Conservation (phyloP, 2,888 invertebrate species). For the Lathronympha strigana region DNA sequence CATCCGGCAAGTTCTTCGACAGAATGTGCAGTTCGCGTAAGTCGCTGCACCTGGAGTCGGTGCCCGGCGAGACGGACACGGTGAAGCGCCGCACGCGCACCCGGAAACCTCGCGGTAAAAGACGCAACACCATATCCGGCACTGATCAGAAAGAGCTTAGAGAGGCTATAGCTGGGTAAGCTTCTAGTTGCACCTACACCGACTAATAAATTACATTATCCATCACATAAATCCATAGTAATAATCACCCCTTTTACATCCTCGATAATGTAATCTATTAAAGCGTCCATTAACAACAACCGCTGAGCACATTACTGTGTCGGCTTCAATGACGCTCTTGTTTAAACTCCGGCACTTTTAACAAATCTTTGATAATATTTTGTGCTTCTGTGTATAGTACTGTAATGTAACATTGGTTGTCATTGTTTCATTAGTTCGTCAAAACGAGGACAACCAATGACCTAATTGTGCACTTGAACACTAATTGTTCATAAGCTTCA, state of each 20-base stretch:
- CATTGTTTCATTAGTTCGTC: slow-evolving; percentile 63
- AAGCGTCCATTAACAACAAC: slow-evolving; percentile 69
- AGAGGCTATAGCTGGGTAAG: slow-evolving; percentile 93
- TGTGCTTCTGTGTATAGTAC: slow-evolving; percentile 82
- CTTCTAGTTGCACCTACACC: slow-evolving; percentile 80
- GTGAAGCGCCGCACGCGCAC: slow-evolving; percentile 89
- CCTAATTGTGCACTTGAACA: slow-evolving; percentile 78
- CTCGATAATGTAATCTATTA: slow-evolving; percentile 73
- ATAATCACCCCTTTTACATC: slow-evolving; percentile 47
- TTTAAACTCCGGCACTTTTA: slow-evolving; percentile 76
- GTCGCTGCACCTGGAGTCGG: slow-evolving; percentile 87
- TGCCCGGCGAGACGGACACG: slow-evolving; percentile 83
- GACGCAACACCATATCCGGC: slow-evolving; percentile 95
- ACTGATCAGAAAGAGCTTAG: slow-evolving; percentile 95
- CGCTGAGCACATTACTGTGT: slow-evolving; percentile 75
- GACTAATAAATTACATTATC: slow-evolving; percentile 73
- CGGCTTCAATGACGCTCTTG: slow-evolving; percentile 67
- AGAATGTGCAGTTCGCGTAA: slow-evolving; percentile 94
- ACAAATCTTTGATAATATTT: slow-evolving; percentile 71
- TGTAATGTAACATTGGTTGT: slow-evolving; percentile 76
- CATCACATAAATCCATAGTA: slow-evolving; percentile 46
- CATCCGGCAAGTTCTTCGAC: slow-evolving; percentile 94
- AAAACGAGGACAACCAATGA: slow-evolving; percentile 72
- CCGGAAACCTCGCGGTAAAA: slow-evolving; percentile 90
- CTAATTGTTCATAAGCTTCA: slow-evolving; percentile 81